Evolutionary conservation across 2,888 invertebrate genomes (phyloP), one percentile per base, ranked within the genome.

Genomic region (Drosophila peninsularis): DNA sequence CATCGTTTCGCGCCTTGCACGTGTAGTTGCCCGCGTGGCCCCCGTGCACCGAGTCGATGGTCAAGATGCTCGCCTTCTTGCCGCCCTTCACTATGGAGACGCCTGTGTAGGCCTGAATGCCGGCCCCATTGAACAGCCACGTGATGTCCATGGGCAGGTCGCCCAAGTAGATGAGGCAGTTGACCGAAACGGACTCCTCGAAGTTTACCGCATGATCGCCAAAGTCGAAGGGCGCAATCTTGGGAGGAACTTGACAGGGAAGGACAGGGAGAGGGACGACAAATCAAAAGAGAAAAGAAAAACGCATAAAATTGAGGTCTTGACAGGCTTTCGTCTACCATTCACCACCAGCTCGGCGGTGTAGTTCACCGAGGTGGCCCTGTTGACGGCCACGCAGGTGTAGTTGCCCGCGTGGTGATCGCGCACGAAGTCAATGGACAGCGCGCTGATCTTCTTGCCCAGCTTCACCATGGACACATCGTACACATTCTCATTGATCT

Each of bases 21-120:
- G 96, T 95, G 90, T 96, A 97, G 87, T 94, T 94, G 55, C 96
- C 96, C 78, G 95, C 95, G 92, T 96, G 96, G 58, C 93, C 93
- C 89, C 93, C 94, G 84, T 94, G 93, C 61, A 94, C 94, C 49
- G 94, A 94, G 91, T 94, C 94, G 85, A 95, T 94, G 75, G 94
- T 94, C 89, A 95, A 93, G 83, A 94, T 92, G 82, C 94, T 94
- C 67, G 94, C 94, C 89, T 94, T 94, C 90, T 94, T 93, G 78
- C 95, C 94, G 80, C 94, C 90, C 72, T 90, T 92, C 2, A 91
- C 89, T 45, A 92, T 93, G 44, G 93, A 91, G 42, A 93, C 90
- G 71, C 93, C 92, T 5, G 86, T 91, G 78, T 91, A 93, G 14
- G 90, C 73, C 53, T 90, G 91, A 65, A 90, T 91, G 76, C 80